These are phyloP conservation scores for Anticlea derivata DNA, from an alignment of 2,888 invertebrate genomes.

Conservation along the genomic window DNA sequence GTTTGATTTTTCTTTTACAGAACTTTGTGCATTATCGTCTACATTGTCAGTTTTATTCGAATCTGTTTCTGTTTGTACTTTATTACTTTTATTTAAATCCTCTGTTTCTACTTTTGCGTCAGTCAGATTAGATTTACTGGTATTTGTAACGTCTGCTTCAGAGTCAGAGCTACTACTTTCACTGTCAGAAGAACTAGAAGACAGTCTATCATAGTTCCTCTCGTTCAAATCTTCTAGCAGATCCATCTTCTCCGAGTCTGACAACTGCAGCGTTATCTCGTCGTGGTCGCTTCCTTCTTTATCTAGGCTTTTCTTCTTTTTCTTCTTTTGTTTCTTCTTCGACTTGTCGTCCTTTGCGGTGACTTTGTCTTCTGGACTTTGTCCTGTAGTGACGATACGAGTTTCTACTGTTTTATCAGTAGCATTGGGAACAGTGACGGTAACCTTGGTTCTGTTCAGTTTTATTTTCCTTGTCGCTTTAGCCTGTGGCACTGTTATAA, in stretches of 20 bases:
- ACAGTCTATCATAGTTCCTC: conserved; percentile 56
- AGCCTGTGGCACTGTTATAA: conserved; percentile 66
- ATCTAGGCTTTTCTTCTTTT: conserved; percentile 50
- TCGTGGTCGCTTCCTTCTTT: conserved; percentile 68
- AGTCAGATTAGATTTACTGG: neutral
- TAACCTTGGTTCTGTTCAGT: conserved; percentile 61
- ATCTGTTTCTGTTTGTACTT: neutral
- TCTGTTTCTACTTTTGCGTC: neutral
- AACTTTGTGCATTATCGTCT: neutral
- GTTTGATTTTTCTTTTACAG: neutral
- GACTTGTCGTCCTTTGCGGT: conserved; percentile 17
- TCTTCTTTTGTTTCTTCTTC: conserved; percentile 56
- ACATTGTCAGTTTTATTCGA: neutral
- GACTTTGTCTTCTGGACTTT: conserved; percentile 6
- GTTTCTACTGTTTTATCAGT: conserved; percentile 4
- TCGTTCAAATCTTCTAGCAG: conserved; percentile 70
- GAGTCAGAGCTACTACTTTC: conserved; percentile 47
- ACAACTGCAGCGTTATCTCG: conserved; percentile 74
- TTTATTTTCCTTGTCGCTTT: conserved; percentile 66
- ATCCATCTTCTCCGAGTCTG: conserved; percentile 79
- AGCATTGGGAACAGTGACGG: conserved; percentile 25
- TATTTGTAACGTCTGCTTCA: conserved; percentile 15
- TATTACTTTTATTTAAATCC: neutral
- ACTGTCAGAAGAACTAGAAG: conserved; percentile 35
- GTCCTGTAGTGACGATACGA: conserved; percentile 6